Percentiles rank a stretch among this genome's conserved stretches.
Evolutionary conservation across 2,113 vertebrate genomes (phyloP).

Genomic region (Callorhinus ursinus): DNA sequence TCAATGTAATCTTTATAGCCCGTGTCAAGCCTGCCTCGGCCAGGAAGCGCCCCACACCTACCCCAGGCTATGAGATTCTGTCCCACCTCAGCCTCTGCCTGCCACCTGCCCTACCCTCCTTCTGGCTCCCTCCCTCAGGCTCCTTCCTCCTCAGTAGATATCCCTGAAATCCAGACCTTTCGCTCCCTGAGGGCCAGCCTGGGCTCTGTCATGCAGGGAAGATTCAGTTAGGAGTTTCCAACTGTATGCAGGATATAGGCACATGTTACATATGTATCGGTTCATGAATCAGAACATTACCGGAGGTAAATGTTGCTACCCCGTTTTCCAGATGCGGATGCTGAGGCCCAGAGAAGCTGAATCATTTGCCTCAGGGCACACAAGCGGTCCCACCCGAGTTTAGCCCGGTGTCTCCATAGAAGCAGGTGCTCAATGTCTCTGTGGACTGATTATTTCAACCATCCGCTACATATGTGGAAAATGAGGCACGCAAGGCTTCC

Average conservation of each 20-base stretch:
- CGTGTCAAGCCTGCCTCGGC: background rate
- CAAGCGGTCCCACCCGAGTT: background rate
- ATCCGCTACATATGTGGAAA: accelerated
- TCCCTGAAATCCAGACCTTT: background rate
- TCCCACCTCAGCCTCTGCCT: background rate
- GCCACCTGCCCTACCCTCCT: background rate
- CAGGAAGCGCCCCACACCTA: background rate
- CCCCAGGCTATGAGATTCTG: background rate
- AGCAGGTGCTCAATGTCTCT: background rate
- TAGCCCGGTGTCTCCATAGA: background rate
- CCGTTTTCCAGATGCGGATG: background rate
- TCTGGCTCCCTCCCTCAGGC: too few species aligned
- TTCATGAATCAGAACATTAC: background rate
- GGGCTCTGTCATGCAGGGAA: background rate
- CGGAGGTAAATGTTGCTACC: too few species aligned
- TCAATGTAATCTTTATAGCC: background rate
- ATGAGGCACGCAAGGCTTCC: accelerated
- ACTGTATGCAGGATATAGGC: background rate
- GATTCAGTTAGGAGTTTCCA: background rate
- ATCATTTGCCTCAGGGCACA: background rate
- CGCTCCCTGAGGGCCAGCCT: background rate
- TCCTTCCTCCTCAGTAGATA: background rate
- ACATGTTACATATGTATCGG: background rate
- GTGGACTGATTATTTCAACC: background rate
- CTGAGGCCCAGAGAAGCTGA: background rate